Evolutionary conservation across 2,797 vertebrate species (phyloP).

Genomic region (Syngnathus acus): DNA sequence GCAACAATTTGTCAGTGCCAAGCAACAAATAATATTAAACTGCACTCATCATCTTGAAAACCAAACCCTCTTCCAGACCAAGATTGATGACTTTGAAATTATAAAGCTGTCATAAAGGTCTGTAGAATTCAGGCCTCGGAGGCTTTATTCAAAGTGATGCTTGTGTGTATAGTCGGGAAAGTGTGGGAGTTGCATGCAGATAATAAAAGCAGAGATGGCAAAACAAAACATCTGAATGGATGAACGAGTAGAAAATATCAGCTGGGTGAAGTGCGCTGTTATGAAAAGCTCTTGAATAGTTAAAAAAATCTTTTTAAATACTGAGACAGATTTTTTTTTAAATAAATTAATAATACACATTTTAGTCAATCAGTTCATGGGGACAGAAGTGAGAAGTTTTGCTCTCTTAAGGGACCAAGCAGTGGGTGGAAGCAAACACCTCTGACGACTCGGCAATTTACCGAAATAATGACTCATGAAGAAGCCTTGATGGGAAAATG

Average conservation of each 20-base stretch:
- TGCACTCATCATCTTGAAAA: constrained; percentile 22
- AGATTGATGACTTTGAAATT: constrained; percentile 30
- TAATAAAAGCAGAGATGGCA: background rate
- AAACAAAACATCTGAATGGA: background rate
- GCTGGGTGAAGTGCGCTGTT: background rate
- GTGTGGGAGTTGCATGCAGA: background rate
- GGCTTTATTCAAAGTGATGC: constrained; percentile 13
- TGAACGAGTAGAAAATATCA: background rate
- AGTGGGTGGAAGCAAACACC: background rate
- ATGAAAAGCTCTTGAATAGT: background rate
- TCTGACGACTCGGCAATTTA: background rate
- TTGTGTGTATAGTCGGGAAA: background rate
- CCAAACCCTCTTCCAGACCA: constrained; percentile 9
- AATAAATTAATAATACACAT: too few relatives aligned
- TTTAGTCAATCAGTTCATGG: background rate
- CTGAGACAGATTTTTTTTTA: too few relatives aligned
- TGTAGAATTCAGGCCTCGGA: constrained; percentile 6
- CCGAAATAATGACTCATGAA: constrained; percentile 1
- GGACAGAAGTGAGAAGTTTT: background rate
- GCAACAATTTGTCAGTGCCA: constrained; percentile 2
- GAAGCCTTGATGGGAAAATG: constrained; percentile 3
- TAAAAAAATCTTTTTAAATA: too few relatives aligned
- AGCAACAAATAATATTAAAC: constrained; percentile 20
- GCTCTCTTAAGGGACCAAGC: background rate
- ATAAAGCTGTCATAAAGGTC: constrained; percentile 16